These are phyloP conservation scores for Thaleichthys pacificus DNA, from an alignment of 2,797 vertebrate species.

Conservation along the genomic window DNA sequence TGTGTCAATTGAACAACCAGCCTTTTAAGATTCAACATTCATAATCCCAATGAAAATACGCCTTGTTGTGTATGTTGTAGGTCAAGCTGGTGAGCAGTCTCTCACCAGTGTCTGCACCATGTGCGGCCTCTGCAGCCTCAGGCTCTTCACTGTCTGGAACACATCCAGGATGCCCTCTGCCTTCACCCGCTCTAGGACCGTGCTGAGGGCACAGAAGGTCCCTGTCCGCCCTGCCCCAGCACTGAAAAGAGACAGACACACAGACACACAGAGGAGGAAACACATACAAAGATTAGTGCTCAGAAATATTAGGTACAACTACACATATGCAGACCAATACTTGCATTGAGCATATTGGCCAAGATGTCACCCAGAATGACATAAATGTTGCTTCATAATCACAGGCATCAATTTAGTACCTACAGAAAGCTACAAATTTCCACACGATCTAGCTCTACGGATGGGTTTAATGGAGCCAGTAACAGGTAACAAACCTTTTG, in stretches of 20 bases:
- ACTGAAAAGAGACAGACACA: slow-evolving; percentile 62
- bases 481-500: too few relatives aligned
- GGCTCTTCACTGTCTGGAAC: slow-evolving; percentile 98
- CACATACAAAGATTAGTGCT: background rate
- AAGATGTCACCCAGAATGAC: too few relatives aligned
- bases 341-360: background rate
- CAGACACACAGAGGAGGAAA: background rate
- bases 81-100: background rate
- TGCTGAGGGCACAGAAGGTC: slow-evolving; percentile 97
- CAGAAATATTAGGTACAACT: background rate
- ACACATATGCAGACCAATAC: background rate
- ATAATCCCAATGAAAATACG: too few relatives aligned
- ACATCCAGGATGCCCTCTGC: slow-evolving; percentile 97
- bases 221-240: slow-evolving; percentile 95
- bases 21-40: too few relatives aligned
- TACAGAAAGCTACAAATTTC: too few relatives aligned
- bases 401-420: too few relatives aligned
- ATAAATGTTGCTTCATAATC: too few relatives aligned
- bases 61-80: background rate
- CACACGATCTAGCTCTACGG: too few relatives aligned
- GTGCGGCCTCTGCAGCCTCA: slow-evolving; percentile 96
- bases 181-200: slow-evolving; percentile 96
- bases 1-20: too few relatives aligned
- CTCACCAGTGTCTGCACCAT: slow-evolving; percentile 99
- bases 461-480: too few relatives aligned